Conservation (phyloP, 2,797 vertebrate genomes). For the Nyctibius grandis region DNA sequence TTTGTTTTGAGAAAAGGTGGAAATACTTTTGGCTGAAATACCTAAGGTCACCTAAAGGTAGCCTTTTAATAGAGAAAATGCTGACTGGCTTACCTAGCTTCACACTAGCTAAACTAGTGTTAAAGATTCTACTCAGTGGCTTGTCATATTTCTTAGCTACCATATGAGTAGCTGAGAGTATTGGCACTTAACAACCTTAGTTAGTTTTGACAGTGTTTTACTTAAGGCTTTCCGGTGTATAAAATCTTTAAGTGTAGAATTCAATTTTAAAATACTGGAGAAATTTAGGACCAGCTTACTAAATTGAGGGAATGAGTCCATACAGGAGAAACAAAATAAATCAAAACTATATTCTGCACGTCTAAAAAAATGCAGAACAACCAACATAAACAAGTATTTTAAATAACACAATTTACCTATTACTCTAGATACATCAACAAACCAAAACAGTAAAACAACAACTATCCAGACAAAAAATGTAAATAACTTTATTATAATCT, state of each 20-base stretch:
- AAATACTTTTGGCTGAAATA: background rate
- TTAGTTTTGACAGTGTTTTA: background rate
- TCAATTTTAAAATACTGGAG: background rate
- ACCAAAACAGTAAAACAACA: background rate
- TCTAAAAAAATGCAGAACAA: background rate
- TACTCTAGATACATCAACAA: background rate
- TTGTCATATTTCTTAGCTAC: background rate
- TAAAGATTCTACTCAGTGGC: background rate
- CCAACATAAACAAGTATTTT: background rate
- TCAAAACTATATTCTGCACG: background rate
- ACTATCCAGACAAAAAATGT: constrained; percentile 27
- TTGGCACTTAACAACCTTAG: background rate
- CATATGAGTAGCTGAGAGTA: too few relatives aligned
- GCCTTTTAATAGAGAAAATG: background rate
- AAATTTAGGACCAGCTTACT: background rate
- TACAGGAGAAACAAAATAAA: background rate
- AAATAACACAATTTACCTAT: background rate
- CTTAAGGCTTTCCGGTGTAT: background rate
- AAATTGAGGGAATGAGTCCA: background rate
- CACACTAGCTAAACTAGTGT: background rate
- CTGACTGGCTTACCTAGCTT: background rate
- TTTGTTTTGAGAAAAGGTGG: background rate
- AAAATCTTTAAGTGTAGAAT: background rate
- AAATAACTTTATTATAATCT: constrained; percentile 42
- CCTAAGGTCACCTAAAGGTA: background rate